Evolutionary conservation across 2,113 vertebrate genomes (phyloP).

Genomic region (Polypterus senegalus): DNA sequence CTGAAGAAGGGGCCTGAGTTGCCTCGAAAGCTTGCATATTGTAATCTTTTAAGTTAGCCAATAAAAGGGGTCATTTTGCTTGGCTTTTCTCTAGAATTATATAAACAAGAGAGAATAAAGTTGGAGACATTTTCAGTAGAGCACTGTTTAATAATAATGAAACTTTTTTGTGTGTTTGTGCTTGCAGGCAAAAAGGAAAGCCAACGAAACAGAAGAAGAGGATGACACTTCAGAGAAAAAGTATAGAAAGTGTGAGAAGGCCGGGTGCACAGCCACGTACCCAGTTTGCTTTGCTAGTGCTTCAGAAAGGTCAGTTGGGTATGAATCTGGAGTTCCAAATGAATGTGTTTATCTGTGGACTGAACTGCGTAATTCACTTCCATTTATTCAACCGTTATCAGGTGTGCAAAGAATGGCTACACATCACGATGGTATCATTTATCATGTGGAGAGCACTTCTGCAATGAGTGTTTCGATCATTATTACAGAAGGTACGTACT

Average conservation of each 20-base stretch:
- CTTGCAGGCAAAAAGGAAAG: conserved; percentile 76
- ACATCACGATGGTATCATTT: conserved; percentile 96
- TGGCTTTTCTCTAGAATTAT: not conserved
- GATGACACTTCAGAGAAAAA: conserved; percentile 86
- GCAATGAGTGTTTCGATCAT: conserved; percentile 96
- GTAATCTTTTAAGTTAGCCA: too few relatives aligned
- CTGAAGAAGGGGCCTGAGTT: too few relatives aligned
- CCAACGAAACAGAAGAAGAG: conserved; percentile 71
- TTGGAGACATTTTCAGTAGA: not conserved
- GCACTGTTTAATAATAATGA: conserved; percentile 1
- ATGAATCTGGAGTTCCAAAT: not conserved
- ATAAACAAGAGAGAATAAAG: not conserved
- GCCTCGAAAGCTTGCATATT: too few relatives aligned
- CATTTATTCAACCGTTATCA: conserved; percentile 29
- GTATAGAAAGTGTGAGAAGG: conserved; percentile 95
- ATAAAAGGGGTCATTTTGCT: too few relatives aligned
- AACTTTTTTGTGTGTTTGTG: conserved; percentile 17
- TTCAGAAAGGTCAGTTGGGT: conserved; percentile 68
- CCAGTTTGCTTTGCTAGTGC: conserved; percentile 95
- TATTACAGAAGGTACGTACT: conserved; percentile 82
- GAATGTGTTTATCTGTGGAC: not conserved
- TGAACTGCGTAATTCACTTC: not conserved
- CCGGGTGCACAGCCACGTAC: conserved; percentile 79
- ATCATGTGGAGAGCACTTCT: conserved; percentile 96
- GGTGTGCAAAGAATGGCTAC: conserved; percentile 95